Percentiles rank a stretch among this genome's conserved stretches.
Conservation (phyloP, 2,888 invertebrate genomes). For the Papilio gigon region DNA sequence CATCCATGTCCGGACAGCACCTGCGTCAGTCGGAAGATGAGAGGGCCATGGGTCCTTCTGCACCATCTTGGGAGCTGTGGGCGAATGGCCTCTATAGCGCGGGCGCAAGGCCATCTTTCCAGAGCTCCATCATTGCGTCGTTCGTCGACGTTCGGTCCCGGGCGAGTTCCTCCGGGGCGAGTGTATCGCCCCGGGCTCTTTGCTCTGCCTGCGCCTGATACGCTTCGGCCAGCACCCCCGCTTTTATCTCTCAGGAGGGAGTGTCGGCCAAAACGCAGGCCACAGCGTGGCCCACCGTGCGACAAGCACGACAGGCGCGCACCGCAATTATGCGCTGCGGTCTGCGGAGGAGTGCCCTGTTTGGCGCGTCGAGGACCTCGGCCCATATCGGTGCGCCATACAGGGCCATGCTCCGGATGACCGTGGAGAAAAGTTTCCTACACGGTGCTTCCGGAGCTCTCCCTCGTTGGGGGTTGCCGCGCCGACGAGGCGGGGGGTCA, state of each 20-base stretch:
- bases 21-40: neutral
- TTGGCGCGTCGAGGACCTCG: neutral
- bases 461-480: neutral
- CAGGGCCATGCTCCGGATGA: neutral
- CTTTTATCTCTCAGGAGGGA: neutral
- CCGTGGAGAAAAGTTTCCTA: neutral
- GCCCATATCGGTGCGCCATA: neutral
- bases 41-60: neutral
- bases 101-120: too few relatives aligned
- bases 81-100: too few relatives aligned
- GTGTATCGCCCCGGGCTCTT: too few relatives aligned
- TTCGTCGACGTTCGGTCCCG: too few relatives aligned
- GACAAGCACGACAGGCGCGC: too few relatives aligned
- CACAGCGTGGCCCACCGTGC: neutral
- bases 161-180: too few relatives aligned
- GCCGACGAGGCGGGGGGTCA: neutral
- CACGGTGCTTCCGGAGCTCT: neutral
- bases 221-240: neutral
- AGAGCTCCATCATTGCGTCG: too few relatives aligned
- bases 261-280: neutral
- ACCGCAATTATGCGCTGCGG: too few relatives aligned
- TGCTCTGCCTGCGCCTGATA: too few relatives aligned
- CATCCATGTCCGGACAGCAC: neutral
- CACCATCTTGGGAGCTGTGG: neutral
- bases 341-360: neutral